Evolutionary conservation across 2,888 invertebrate species (phyloP), one percentile per base, ranked within the genome.

Genomic region (Pollenia labialis): DNA sequence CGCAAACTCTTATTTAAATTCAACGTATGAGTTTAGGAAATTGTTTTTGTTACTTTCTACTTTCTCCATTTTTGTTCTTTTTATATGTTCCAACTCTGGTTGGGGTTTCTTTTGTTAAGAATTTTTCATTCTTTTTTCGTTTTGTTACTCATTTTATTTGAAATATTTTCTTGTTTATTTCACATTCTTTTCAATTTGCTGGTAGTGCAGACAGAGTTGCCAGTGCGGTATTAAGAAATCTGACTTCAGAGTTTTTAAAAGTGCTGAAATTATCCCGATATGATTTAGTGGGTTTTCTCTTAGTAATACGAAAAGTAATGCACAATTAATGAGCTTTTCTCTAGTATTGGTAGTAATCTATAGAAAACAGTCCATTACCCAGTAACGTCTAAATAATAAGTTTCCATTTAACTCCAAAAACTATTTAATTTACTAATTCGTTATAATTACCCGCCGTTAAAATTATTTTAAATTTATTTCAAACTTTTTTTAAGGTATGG

Each of bases 81-180:
- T 56, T 69, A 3, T 56, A 23, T 66, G 14, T 16, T 48, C n/a
- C 58, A 81, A 76, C 46, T 80, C 76, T 68, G 69, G 64, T 76
- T 84, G 76, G 58, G 64, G 58, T 71, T 80, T 74, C 75, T 84
- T 81, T 87, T 84, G 58, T 62, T 58, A 81, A 72, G 66, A 68
- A 76, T 68, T 52, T 50, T 66, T 58, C 16, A 23, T 68, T 11
- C 16, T 11, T 32, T 44, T 40, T 60, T 16, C 18, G n/a, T 16
- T 62, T 50, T 56, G 46, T 66, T 74, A 23, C 12, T 32, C 16
- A 74, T 72, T 82, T 71, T 80, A 72, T 64, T 66, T 76, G 4
- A 71, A 84, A 76, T 86, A 76, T 62, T 62, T 71, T 71, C 68
- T 76, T 60, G 71, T 80, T 86, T 80, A 40, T 58, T 71, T 56